Evolutionary conservation across 2,113 vertebrate genomes (phyloP).

Genomic region (Otis tarda): DNA sequence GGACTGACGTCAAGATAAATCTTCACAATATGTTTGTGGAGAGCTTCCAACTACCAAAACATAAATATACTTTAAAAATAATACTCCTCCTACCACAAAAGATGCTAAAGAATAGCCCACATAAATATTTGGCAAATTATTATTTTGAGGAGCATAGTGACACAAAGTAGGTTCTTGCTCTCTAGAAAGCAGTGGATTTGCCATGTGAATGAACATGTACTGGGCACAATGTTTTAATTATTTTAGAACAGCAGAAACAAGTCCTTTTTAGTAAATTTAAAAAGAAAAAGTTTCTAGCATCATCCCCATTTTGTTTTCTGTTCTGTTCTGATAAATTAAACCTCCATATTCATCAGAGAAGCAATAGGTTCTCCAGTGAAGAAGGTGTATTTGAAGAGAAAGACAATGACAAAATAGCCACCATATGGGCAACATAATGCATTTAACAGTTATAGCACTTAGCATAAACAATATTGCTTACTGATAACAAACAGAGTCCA

Average conservation of each 20-base stretch:
- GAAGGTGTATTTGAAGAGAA: constrained; percentile 23
- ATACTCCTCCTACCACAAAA: neutral
- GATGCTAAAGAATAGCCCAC: neutral
- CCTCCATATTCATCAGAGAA: constrained; percentile 33
- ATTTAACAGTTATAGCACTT: constrained; percentile 42
- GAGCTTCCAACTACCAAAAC: neutral
- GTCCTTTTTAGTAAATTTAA: neutral
- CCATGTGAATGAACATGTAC: neutral
- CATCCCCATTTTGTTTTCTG: neutral
- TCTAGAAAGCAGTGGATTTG: neutral
- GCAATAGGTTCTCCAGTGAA: constrained; percentile 2
- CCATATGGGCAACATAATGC: neutral
- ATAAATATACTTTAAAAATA: neutral
- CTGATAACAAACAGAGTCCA: neutral
- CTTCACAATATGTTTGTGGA: neutral
- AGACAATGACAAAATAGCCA: constrained; percentile 9
- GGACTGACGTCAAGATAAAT: neutral
- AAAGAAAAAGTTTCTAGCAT: neutral
- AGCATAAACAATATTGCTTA: neutral
- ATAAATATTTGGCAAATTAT: neutral
- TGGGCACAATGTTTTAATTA: neutral
- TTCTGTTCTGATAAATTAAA: neutral
- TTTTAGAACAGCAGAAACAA: neutral
- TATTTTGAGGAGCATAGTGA: neutral
- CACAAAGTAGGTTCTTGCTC: neutral